Conservation (phyloP, 2,113 vertebrate genomes). For the Lophius piscatorius region DNA sequence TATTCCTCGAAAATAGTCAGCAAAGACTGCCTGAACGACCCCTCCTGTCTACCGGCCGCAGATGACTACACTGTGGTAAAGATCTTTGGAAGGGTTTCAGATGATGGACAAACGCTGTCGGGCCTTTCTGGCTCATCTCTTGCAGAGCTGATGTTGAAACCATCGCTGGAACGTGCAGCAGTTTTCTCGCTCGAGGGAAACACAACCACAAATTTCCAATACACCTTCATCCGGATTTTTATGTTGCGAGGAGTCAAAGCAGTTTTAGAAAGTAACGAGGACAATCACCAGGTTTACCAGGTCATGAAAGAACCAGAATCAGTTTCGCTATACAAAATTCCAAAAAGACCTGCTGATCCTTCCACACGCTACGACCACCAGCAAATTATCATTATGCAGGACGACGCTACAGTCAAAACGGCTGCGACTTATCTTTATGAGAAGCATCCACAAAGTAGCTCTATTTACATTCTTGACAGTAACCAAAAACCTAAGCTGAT, state of each 20-base stretch:
- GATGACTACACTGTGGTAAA: conserved; percentile 28
- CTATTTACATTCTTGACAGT: conserved; percentile 42
- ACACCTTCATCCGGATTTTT: conserved; percentile 29
- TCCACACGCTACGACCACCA: conserved; percentile 55
- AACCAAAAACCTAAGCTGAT: conserved; percentile 43
- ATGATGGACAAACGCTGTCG: conserved; percentile 40
- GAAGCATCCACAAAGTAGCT: conserved; percentile 25
- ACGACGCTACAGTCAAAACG: conserved; percentile 7
- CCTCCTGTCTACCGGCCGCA: conserved; percentile 27
- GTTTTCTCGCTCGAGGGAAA: conserved; percentile 48
- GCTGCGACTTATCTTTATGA: conserved; percentile 35
- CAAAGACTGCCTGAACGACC: conserved; percentile 24
- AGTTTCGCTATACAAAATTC: conserved; percentile 13
- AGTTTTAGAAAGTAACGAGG: conserved; percentile 45
- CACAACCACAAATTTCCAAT: conserved; percentile 36
- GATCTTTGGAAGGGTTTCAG: conserved; percentile 45
- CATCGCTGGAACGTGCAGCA: conserved; percentile 1
- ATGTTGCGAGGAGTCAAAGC: conserved; percentile 4
- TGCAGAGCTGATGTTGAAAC: conserved; percentile 36
- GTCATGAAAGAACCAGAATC: neutral
- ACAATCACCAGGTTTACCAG: conserved; percentile 36
- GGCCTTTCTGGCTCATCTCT: conserved; percentile 37
- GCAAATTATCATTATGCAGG: conserved; percentile 48
- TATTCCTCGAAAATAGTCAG: conserved; percentile 33
- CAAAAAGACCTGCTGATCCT: conserved; percentile 26